These are phyloP conservation scores for Pseudorectes ferrugineus DNA, from an alignment of 2,113 vertebrate genomes.

Conservation along the genomic window DNA sequence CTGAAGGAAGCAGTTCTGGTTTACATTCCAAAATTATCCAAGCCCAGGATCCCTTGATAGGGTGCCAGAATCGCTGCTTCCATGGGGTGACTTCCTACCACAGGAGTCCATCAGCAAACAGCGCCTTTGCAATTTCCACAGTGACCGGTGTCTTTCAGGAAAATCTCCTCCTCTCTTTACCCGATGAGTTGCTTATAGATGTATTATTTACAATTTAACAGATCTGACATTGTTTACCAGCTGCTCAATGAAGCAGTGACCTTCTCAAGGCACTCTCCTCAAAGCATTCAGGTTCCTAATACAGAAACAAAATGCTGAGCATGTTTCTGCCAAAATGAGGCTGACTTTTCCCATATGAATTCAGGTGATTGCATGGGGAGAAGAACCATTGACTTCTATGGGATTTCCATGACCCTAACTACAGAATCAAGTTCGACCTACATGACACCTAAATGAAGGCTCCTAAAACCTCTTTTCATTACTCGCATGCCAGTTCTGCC, in stretches of 20 bases:
- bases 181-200: neutral
- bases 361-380: neutral
- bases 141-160: neutral
- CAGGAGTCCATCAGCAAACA: neutral
- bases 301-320: neutral
- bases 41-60: neutral
- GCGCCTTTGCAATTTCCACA: neutral
- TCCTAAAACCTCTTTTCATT: neutral
- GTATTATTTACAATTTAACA: neutral
- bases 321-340: neutral
- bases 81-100: neutral
- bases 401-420: neutral
- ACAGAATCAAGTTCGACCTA: neutral
- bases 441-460: neutral
- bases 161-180: neutral
- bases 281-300: neutral
- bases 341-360: neutral
- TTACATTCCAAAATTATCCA: neutral
- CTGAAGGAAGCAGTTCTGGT: neutral
- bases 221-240: neutral
- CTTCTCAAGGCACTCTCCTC: neutral
- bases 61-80: neutral
- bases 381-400: neutral
- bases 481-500: neutral
- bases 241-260: neutral